Evolutionary conservation across 2,113 vertebrate genomes (phyloP), one percentile per base, ranked within the genome.

Genomic region (Sporophila hypoxantha): DNA sequence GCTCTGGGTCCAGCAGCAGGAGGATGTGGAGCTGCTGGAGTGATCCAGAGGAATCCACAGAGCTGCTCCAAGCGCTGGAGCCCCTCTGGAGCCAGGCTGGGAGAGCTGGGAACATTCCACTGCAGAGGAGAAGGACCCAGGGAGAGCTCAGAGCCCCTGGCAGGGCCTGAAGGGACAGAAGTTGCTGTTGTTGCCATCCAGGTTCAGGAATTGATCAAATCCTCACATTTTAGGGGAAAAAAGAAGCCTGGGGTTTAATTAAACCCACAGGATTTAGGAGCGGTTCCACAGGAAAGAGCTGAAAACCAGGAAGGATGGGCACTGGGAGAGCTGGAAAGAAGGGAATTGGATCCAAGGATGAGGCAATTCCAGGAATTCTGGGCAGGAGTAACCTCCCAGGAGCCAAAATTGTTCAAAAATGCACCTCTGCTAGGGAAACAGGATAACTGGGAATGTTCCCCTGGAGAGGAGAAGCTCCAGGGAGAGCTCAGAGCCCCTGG

Each of bases 31-130:
- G 34, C 18, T 61, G 55, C 18, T 87, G 70, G 56, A n/a, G 6
- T 0, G 36, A 68, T 49, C 32, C 49, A 14, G 41, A 76, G 42
- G 27, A 62, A 22, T 3, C 20, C 46, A 18, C 0, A 1, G 22
- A 36, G 57, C 6, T 85, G 73, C n/a, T 76, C 27, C 5, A 10
- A 21, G 14, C 6, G 7, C 10, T 57, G 44, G 36, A 39, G 27
- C 10, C 0, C 0, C 21, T 21, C 21, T 71, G 59, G 34, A 52
- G 27, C 39, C 55, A n/a, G 55, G n/a, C 39, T 69, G 82, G 57
- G 73, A 77, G 41, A 77, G 30, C 25, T 69, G 56, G 49, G 41
- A 8, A 30, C 46, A 19, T 8, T 74, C 68, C 0, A 14, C n/a
- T 73, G 76, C 68, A 79, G 27, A 73, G 4, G 67, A 0, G 50